These are phyloP conservation scores for Malthinus seriepunctatus DNA, from an alignment of 2,888 invertebrate species.

Conservation along the genomic window DNA sequence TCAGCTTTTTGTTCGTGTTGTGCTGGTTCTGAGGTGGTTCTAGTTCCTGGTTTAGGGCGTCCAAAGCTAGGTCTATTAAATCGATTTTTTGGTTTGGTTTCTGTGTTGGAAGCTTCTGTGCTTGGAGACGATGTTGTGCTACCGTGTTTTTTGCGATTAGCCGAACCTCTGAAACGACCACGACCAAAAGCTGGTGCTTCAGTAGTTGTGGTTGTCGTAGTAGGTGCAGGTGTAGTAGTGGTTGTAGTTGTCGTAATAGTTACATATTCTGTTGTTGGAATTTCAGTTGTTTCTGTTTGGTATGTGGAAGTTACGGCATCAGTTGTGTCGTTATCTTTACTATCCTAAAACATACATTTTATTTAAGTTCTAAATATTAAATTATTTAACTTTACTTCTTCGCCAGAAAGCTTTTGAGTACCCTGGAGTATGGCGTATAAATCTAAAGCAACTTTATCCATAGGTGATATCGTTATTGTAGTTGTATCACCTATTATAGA, in stretches of 20 bases:
- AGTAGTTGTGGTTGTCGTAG: conserved; percentile 55
- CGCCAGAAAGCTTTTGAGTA: conserved; percentile 59
- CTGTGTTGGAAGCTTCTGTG: conserved; percentile 46
- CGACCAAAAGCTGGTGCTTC: conserved; percentile 48
- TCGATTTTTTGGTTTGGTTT: conserved; percentile 52
- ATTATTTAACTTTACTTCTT: conserved; percentile 33
- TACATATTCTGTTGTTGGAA: conserved; percentile 57
- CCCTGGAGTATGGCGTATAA: conserved; percentile 77
- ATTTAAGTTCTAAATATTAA: not conserved
- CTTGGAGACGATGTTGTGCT: conserved; percentile 48
- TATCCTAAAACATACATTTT: conserved; percentile 14
- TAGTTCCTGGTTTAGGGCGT: conserved; percentile 54
- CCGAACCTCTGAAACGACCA: conserved; percentile 38
- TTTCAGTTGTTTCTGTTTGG: conserved; percentile 48
- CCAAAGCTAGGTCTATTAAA: conserved; percentile 54
- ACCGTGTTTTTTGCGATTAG: conserved; percentile 47
- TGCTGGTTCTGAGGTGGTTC: conserved; percentile 47
- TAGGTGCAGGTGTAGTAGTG: conserved; percentile 61
- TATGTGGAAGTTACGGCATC: conserved; percentile 45
- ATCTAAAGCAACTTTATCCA: conserved; percentile 83
- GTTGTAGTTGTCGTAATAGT: conserved; percentile 61
- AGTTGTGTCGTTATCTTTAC: conserved; percentile 36
- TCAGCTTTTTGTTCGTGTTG: conserved; percentile 44
- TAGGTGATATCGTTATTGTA: conserved; percentile 68
- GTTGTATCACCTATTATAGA: conserved; percentile 52